phyloP scores from a whole-genome alignment of 2,888 invertebrate genomes.

The Lithophane semibrunnea region DNA sequence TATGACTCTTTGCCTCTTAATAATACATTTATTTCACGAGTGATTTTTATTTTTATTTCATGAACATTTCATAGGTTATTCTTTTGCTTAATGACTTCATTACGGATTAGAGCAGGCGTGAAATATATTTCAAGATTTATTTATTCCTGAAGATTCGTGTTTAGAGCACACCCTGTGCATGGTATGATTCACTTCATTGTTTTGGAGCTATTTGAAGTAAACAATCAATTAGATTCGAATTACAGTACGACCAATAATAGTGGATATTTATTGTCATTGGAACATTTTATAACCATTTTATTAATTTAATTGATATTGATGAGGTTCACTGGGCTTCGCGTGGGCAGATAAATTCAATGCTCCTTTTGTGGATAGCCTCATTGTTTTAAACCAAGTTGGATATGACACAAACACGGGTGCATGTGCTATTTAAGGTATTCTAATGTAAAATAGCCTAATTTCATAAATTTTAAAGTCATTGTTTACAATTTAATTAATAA shows the following conservation, averaged over 20 bases:
- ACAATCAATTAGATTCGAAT: constrained; percentile 88
- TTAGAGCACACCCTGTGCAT: constrained; percentile 70
- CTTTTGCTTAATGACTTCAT: constrained; percentile 24
- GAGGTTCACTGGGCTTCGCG: constrained; percentile 79
- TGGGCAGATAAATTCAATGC: constrained; percentile 79
- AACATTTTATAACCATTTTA: constrained; percentile 88
- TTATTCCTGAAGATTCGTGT: constrained; percentile 21
- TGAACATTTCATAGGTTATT: constrained; percentile 35
- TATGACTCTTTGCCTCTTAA: constrained; percentile 49
- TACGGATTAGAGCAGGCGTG: constrained; percentile 9
- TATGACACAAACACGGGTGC: constrained; percentile 49
- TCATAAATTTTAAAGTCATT: constrained; percentile 32
- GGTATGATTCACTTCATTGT: constrained; percentile 87
- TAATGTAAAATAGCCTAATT: constrained; percentile 20
- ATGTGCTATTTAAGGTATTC: constrained; percentile 18
- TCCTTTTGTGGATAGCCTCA: constrained; percentile 74
- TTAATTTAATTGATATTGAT: constrained; percentile 88
- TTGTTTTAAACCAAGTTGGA: constrained; percentile 70
- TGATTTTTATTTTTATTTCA: constrained; percentile 39
- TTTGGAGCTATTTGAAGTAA: constrained; percentile 86
- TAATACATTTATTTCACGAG: constrained; percentile 40
- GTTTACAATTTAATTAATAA: constrained; percentile 25
- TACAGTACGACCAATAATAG: constrained; percentile 85
- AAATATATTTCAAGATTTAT: constrained; percentile 12
- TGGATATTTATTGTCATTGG: constrained; percentile 87